Conservation (phyloP, 2,113 vertebrate genomes). For the Urocynchramus pylzowi region DNA sequence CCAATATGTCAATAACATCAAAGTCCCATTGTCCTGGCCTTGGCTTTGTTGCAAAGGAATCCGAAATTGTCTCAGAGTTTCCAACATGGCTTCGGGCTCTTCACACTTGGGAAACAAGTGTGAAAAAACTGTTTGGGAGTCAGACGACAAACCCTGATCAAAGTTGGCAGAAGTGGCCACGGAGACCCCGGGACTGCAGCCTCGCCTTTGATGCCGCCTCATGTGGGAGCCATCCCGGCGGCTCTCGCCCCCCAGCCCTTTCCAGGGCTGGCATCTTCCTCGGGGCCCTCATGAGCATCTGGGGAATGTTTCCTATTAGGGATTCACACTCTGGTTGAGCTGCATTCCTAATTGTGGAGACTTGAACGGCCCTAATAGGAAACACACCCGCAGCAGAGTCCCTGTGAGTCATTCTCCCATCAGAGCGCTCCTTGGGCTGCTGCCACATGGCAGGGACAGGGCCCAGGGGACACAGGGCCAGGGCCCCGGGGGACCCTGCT, state of each 20-base stretch:
- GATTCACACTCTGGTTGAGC: slow-evolving; percentile 71
- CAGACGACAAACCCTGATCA: slow-evolving; percentile 50
- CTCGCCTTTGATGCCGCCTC: slow-evolving; percentile 53
- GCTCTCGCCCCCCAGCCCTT: slow-evolving; percentile 3
- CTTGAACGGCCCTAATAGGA: slow-evolving; percentile 61
- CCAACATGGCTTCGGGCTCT: slow-evolving; percentile 45
- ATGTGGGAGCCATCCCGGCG: slow-evolving; percentile 53
- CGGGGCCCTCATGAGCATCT: slow-evolving; percentile 9
- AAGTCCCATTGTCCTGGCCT: slow-evolving; percentile 59
- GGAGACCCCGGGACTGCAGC: slow-evolving; percentile 15
- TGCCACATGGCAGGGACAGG: slow-evolving; percentile 2
- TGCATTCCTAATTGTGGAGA: slow-evolving; percentile 66
- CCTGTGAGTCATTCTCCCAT: slow-evolving; percentile 40
- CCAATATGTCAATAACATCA: slow-evolving; percentile 64
- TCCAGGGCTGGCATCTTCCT: slow-evolving; percentile 48
- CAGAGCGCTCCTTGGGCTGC: not conserved
- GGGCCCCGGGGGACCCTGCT: rapidly evolving
- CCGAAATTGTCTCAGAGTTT: slow-evolving; percentile 47
- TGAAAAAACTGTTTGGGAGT: slow-evolving; percentile 33
- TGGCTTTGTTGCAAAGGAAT: slow-evolving; percentile 66
- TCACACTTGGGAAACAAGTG: slow-evolving; percentile 58
- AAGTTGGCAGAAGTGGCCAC: slow-evolving; percentile 58
- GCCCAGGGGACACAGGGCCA: not conserved
- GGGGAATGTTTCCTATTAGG: slow-evolving; percentile 66
- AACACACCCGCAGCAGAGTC: slow-evolving; percentile 51